Evolutionary conservation across 2,888 invertebrate genomes (phyloP), one percentile per base, ranked within the genome.

Genomic region (Amblyjoppa proteus): DNA sequence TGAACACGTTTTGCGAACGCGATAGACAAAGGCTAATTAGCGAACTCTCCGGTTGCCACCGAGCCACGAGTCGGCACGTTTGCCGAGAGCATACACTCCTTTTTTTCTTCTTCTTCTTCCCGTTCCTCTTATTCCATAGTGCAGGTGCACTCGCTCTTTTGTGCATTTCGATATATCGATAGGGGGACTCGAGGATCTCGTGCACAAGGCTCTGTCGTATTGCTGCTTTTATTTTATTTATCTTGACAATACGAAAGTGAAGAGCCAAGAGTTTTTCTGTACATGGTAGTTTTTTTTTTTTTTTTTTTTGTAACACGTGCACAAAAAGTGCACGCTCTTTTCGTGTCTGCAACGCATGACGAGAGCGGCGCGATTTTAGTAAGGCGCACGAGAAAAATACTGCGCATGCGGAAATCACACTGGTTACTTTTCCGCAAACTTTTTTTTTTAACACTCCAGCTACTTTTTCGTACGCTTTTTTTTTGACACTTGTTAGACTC

Each of bases 21-120:
- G 61, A 66, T 84, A 85, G 84, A 77, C 84, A 84, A 85, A 83
- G 77, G 79, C 73, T 75, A 79, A 81, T 84, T 84, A 76, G 86
- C 74, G 73, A 64, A 71, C 75, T 84, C 70, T 58, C 51, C 13
- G 38, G 71, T 71, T 71, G 53, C 53, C 51, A 56, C 51, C 71
- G 71, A 71, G 34, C 70, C 70, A 45, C 82, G 77, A 82, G 45
- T 68, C 81, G 74, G 31, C 58, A 68, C 66, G 70, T 77, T 77
- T 53, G 64, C 41, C 53, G 66, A 82, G 83, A 82, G 83, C 78
- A 66, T 85, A 74, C 73, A 85, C 70, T 79, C 84, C 53, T 81
- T 75, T 81, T 56, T 31, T 76, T 80, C 66, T 61, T 76, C n/a
- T 66, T 56, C 34, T 41, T 41, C 25, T 58, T 16, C 68, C 28